phyloP scores from a whole-genome alignment of 2,113 vertebrate species.

The Hucho hucho region DNA sequence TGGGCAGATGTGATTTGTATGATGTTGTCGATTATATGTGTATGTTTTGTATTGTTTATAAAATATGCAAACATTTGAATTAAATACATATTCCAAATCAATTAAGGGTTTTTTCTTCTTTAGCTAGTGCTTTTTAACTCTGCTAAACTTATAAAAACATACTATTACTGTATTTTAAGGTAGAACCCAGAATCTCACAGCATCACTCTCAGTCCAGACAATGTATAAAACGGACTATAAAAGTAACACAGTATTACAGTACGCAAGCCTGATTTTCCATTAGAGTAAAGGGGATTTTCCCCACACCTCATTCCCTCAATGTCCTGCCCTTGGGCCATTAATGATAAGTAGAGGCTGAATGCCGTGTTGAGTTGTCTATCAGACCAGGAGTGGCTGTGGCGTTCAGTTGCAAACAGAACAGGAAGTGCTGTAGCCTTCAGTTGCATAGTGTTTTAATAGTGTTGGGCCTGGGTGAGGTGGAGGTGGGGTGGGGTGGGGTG shows the following conservation, averaged over 20 bases:
- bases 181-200: not conserved
- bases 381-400: constrained; percentile 38
- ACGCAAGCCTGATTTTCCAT: not conserved
- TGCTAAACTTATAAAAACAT: no score
- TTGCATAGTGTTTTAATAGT: constrained; percentile 51
- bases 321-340: constrained; percentile 42
- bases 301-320: constrained; percentile 40
- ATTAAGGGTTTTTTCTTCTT: not conserved
- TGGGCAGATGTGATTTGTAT: no score
- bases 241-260: no score
- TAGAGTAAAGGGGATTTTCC: constrained; percentile 44
- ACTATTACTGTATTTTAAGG: no score
- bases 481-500: constrained; percentile 13
- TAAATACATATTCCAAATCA: not conserved
- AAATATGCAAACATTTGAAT: no score
- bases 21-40: no score
- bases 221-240: not conserved
- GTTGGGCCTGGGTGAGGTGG: not conserved
- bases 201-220: not conserved
- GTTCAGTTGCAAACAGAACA: constrained; percentile 11
- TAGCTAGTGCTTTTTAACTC: not conserved
- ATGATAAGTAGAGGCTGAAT: constrained; percentile 21
- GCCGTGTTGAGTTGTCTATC: constrained; percentile 53
- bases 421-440: constrained; percentile 45
- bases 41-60: no score